Evolutionary conservation across 2,113 vertebrate species (phyloP).

Genomic region (Gorsachius goisagi): DNA sequence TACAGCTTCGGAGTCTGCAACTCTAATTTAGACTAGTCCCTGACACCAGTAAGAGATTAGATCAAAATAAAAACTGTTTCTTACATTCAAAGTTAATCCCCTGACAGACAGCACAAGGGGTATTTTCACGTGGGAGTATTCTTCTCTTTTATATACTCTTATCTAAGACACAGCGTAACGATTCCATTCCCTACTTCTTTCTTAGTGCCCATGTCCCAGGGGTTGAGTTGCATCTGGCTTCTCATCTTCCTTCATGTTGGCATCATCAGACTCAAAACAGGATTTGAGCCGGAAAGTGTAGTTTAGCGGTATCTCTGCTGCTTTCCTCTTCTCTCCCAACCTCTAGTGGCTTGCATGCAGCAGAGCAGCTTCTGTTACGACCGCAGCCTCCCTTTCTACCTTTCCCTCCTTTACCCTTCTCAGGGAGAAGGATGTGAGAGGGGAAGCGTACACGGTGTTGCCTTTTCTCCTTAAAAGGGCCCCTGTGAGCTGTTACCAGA

Average conservation of each 20-base stretch:
- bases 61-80: neutral
- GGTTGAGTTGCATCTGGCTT: neutral
- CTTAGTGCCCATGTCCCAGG: neutral
- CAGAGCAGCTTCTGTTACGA: neutral
- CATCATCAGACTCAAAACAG: neutral
- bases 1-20: neutral
- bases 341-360: neutral
- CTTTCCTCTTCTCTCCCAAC: neutral
- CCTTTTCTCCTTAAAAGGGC: neutral
- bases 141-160: neutral
- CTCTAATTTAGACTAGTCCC: neutral
- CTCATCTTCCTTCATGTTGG: neutral
- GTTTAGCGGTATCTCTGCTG: neutral
- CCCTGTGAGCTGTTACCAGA: neutral
- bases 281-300: neutral
- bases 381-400: neutral
- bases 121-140: neutral
- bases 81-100: neutral
- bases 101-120: neutral
- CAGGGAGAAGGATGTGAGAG: neutral
- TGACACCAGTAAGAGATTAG: neutral
- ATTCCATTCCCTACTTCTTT: neutral
- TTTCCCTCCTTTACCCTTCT: neutral
- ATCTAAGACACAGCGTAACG: neutral
- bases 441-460: rapidly evolving